Base-by-base conservation (phyloP, 2,113 vertebrate species). In the Acanthochromis polyacanthus region DNA sequence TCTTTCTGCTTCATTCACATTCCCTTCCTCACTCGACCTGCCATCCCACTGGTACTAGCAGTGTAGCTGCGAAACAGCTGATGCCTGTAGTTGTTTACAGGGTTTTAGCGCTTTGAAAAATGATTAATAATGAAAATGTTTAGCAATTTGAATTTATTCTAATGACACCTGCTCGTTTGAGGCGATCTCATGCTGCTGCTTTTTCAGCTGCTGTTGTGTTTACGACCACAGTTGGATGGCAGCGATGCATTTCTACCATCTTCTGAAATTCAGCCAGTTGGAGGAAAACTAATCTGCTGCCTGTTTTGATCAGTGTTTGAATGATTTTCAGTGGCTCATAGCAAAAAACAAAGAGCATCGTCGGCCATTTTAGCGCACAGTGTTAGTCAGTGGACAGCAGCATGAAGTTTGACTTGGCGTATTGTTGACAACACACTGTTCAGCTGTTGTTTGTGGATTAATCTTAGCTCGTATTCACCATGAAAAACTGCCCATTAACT, bases 1-100 rank as follows among this genome's bases (percentile, higher is more conserved):
- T 63, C 66, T 62, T 8, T 83, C 14, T 45, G 62, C 65, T 80
- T 83, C 82, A 67, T 71, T 81, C 67, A 62, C 71, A 70, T 52
- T 72, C 76, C 2, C 58, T 57, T 23, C 74, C 70, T 75, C 30
- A 9, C 43, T 58, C 25, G 20, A 71, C 82, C 85, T 76, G 65
- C 86, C 77, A 71, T 81, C 73, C 78, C 65, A 10, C 69, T 61
- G 11, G 57, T 4, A 46, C 53, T 10, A 20, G 25, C 59, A 17
- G 53, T 20, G 32, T 11, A 19, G 53, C 36, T 43, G 28, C 28
- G 25, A 30, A 71, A 62, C 87, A 89, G 83, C 79, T 86, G 83
- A 77, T 73, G 23, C 85, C 25, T 43, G 14, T 5, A 56, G 5
- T 4, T 73, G 40, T 38, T 9, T 22, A 22, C 22, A 55, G n/a